These are phyloP conservation scores for Sphaerodactylus townsendi DNA, from an alignment of 2,113 vertebrate species.

Conservation along the genomic window DNA sequence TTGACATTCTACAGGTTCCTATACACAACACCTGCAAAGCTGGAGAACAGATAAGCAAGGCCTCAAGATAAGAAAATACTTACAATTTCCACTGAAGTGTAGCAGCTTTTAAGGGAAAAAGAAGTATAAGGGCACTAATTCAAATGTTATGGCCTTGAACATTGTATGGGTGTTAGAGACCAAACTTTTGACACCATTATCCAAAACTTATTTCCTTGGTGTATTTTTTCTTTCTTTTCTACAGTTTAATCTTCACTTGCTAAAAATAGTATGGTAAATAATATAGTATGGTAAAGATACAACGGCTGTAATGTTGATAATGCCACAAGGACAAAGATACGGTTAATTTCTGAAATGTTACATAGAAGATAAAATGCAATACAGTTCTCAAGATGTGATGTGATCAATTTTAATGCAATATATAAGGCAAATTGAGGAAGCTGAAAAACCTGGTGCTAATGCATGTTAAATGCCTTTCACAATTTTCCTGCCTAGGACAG, in stretches of 20 bases:
- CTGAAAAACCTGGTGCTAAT: not conserved
- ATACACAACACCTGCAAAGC: not conserved
- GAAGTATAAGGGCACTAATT: not conserved
- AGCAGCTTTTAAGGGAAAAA: not conserved
- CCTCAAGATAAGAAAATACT: not conserved
- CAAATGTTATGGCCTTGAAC: not conserved
- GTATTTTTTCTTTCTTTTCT: not conserved
- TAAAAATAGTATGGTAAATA: not conserved
- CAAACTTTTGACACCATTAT: not conserved
- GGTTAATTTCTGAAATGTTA: not conserved
- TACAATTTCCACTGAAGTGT: not conserved
- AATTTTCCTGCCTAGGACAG: constrained; percentile 4
- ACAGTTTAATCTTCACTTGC: not conserved
- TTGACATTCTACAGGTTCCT: not conserved
- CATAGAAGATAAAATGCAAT: not conserved
- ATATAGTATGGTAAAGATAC: not conserved
- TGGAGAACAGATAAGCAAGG: not conserved
- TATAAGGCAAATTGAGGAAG: constrained; percentile 3
- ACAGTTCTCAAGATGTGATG: not conserved
- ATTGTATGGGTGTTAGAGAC: not conserved
- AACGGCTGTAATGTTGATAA: not conserved
- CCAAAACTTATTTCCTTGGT: not conserved
- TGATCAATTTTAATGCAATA: constrained; percentile 11
- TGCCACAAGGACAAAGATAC: not conserved
- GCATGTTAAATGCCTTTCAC: not conserved